Percentiles rank a stretch among this genome's conserved stretches.
phyloP scores from a whole-genome alignment of 2,113 vertebrate genomes.

The Oxyura jamaicensis region DNA sequence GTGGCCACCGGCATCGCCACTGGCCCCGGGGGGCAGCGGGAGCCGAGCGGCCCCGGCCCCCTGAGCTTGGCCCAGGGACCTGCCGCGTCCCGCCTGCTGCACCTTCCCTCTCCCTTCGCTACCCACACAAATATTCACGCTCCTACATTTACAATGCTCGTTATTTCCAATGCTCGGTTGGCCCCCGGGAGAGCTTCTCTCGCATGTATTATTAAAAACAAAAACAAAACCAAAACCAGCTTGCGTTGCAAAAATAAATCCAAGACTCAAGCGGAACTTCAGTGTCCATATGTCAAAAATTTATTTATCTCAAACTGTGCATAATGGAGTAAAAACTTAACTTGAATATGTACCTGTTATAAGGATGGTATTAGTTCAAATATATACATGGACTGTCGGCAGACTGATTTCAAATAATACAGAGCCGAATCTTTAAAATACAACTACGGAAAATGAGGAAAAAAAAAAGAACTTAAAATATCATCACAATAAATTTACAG shows the following conservation, averaged over 20 bases:
- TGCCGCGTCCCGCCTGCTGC: no score
- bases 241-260: constrained; percentile 83
- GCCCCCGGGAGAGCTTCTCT: neutral
- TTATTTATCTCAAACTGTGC: constrained; percentile 99
- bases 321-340: constrained; percentile 99
- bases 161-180: neutral
- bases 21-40: no score
- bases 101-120: neutral
- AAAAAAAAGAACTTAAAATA: constrained; percentile 94
- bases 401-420: constrained; percentile 89
- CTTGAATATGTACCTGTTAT: constrained; percentile 98
- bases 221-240: neutral
- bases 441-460: constrained; percentile 97
- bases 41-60: no score
- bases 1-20: neutral
- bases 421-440: constrained; percentile 98
- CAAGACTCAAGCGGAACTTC: constrained; percentile 92
- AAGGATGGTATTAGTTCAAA: constrained; percentile 99
- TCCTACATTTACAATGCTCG: neutral
- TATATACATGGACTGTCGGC: constrained; percentile 98
- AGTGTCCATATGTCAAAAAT: constrained; percentile 99
- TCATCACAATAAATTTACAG: constrained; percentile 98
- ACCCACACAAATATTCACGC: neutral
- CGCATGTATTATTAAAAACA: constrained; percentile 20
- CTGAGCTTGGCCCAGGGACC: no score